Percentiles rank a stretch among this genome's conserved stretches.
Conservation (phyloP, 2,113 vertebrate genomes). For the Pomatostomus ruficeps region DNA sequence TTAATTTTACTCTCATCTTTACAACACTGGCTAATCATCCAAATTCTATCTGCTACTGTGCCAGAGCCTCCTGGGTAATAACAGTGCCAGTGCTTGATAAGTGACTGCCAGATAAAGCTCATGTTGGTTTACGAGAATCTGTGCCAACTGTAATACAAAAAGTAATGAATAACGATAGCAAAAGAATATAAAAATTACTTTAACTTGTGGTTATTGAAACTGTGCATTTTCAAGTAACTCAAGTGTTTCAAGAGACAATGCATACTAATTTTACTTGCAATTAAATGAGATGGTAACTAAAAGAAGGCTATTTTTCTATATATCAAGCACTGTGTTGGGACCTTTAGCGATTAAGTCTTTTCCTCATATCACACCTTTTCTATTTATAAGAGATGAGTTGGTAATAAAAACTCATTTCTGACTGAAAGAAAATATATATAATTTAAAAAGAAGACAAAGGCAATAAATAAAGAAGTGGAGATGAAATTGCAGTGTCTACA, state of each 20-base stretch:
- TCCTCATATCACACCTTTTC: not conserved
- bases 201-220: not conserved
- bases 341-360: not conserved
- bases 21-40: not conserved
- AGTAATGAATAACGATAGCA: not conserved
- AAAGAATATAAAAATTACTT: not conserved
- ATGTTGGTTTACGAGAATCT: not conserved
- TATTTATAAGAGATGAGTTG: not conserved
- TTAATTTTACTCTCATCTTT: constrained; percentile 12
- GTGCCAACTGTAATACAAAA: not conserved
- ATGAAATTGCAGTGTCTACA: not conserved
- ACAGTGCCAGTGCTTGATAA: not conserved
- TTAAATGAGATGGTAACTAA: not conserved
- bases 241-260: not conserved
- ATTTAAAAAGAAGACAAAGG: not conserved
- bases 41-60: not conserved
- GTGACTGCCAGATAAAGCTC: not conserved
- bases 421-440: not conserved
- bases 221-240: not conserved
- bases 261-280: not conserved
- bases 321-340: not conserved
- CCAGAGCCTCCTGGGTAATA: not conserved
- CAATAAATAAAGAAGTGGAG: not conserved
- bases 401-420: not conserved
- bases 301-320: not conserved